Evolutionary conservation across 2,888 invertebrate genomes (phyloP).

Genomic region (Drosophila borealis): DNA sequence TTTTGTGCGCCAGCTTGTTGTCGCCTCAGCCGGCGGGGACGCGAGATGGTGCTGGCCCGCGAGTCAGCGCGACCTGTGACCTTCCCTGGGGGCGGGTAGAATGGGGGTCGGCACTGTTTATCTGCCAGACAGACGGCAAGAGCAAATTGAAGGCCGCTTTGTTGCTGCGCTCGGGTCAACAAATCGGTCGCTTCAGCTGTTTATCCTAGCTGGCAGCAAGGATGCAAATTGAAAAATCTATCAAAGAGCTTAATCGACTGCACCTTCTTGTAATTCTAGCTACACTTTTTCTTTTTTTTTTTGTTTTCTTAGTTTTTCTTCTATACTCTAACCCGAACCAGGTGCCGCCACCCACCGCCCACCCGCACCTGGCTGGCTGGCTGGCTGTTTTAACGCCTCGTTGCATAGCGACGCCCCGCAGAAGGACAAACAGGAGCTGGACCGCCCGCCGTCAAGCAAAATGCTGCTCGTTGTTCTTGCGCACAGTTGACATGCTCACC

Average conservation of each 20-base stretch:
- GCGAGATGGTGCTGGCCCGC: background rate
- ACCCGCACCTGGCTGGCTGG: slow-evolving; percentile 26
- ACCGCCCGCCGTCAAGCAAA: slow-evolving; percentile 65
- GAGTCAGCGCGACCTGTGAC: slow-evolving; percentile 39
- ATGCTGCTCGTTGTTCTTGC: slow-evolving; percentile 67
- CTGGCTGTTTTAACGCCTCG: slow-evolving; percentile 68
- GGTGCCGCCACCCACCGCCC: slow-evolving; percentile 6
- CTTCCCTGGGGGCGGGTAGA: slow-evolving; percentile 20
- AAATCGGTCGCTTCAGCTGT: slow-evolving; percentile 49
- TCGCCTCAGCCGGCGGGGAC: background rate
- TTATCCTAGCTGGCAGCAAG: slow-evolving; percentile 32
- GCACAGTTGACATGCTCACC: slow-evolving; percentile 76
- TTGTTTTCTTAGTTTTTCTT: background rate
- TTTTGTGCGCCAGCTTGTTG: slow-evolving; percentile 33
- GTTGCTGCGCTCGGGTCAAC: slow-evolving; percentile 37
- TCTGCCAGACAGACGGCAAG: slow-evolving; percentile 31
- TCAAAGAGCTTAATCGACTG: slow-evolving; percentile 54
- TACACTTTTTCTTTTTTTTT: background rate
- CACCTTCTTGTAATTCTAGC: slow-evolving; percentile 11
- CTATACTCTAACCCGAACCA: background rate
- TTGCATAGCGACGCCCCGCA: slow-evolving; percentile 45
- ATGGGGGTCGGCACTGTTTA: slow-evolving; percentile 41
- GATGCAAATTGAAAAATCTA: slow-evolving; percentile 65
- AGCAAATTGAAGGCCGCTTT: slow-evolving; percentile 47
- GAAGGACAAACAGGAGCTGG: slow-evolving; percentile 8